These are phyloP conservation scores for Pelodytes ibericus DNA, from an alignment of 2,797 vertebrate species.

Conservation along the genomic window DNA sequence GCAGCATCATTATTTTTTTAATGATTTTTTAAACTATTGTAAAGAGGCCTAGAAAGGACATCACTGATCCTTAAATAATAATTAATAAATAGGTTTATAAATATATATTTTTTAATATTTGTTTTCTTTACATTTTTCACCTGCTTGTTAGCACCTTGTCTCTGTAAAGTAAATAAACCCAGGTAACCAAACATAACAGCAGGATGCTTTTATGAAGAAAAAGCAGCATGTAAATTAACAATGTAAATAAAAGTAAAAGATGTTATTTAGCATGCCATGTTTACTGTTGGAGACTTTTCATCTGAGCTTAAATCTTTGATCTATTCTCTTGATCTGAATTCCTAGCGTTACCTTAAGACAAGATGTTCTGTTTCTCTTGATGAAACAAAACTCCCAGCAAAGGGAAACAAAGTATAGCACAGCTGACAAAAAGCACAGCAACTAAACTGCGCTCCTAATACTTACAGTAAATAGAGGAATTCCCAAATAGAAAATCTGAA, in stretches of 20 bases:
- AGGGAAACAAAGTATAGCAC: no score
- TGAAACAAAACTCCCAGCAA: conserved; percentile 7
- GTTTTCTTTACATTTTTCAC: neutral
- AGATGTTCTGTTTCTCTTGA: conserved; percentile 44
- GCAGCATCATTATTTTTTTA: no score
- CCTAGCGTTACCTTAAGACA: neutral
- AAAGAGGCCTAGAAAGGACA: no score
- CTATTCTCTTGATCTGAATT: conserved; percentile 57
- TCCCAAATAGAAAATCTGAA: no score
- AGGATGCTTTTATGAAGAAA: neutral
- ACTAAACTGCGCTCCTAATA: no score
- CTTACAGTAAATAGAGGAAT: no score
- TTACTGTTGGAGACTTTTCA: conserved; percentile 63
- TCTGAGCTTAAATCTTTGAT: conserved; percentile 67
- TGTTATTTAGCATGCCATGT: conserved; percentile 63
- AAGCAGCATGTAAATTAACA: conserved; percentile 64
- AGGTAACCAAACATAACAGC: neutral
- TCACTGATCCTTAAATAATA: no score
- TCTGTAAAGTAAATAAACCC: neutral
- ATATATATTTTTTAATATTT: no score
- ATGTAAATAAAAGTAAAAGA: conserved; percentile 66
- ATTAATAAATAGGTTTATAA: no score
- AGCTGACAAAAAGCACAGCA: no score
- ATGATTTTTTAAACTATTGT: no score
- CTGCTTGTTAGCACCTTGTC: neutral